Percentiles rank a stretch among this genome's conserved stretches.
These are phyloP conservation scores for Pseudochirops corinnae DNA, from an alignment of 2,797 vertebrate genomes.

Conservation along the genomic window DNA sequence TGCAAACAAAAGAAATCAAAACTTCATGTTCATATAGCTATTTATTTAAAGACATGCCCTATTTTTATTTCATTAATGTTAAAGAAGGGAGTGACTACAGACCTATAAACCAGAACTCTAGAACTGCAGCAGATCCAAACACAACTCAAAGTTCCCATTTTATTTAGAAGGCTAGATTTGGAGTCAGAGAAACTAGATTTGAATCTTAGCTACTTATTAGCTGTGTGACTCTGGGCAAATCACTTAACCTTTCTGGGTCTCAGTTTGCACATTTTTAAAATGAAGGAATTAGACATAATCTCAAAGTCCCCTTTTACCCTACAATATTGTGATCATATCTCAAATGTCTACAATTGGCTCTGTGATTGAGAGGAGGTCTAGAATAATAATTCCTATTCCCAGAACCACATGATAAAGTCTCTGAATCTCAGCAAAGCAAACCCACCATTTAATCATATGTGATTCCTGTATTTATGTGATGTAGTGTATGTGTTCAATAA, in stretches of 20 bases:
- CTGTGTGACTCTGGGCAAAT: not conserved
- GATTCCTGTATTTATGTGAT: not conserved
- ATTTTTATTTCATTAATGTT: not conserved
- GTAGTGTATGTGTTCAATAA: not conserved
- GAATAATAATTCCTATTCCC: not conserved
- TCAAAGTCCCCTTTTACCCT: not conserved
- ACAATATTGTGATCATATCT: not conserved
- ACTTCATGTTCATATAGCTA: not conserved
- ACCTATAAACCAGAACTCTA: not conserved
- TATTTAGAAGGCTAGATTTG: not conserved
- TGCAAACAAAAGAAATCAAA: not conserved
- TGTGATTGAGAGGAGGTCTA: not conserved
- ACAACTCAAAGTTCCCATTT: not conserved
- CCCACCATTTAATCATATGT: not conserved
- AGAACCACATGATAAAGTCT: constrained; percentile 1
- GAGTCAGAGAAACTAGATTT: not conserved
- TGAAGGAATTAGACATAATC: not conserved
- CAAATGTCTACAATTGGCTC: not conserved
- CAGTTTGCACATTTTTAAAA: not conserved
- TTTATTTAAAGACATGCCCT: not conserved
- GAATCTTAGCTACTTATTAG: not conserved
- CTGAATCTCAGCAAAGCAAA: not conserved
- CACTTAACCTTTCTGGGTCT: not conserved
- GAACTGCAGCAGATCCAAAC: not conserved
- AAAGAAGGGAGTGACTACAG: not conserved